Evolutionary conservation across 2,113 vertebrate species (phyloP).

Genomic region (Bufo gargarizans): DNA sequence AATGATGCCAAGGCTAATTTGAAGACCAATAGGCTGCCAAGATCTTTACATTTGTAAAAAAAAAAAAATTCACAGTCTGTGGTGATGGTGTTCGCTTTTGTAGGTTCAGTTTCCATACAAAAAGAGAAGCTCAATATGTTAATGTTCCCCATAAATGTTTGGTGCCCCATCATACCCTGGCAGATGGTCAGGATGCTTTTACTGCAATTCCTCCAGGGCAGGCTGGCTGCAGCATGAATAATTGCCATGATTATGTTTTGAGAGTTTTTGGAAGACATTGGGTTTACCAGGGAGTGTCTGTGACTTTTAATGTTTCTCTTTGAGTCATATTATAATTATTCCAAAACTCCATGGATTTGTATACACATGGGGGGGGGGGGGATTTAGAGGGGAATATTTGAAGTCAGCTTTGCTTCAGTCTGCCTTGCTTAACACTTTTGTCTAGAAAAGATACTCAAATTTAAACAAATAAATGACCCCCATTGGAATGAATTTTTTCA

Average conservation of each 20-base stretch:
- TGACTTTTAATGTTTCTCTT: neutral
- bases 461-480: too few species aligned
- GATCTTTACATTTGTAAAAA: neutral
- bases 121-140: neutral
- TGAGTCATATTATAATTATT: neutral
- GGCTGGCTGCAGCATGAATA: conserved; percentile 6
- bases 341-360: neutral
- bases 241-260: conserved; percentile 4
- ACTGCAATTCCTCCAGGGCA: conserved; percentile 7
- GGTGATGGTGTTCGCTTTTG: neutral
- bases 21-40: neutral
- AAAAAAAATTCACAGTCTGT: neutral
- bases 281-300: neutral
- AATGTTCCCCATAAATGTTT: neutral
- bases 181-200: conserved; percentile 4
- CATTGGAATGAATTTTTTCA: too few species aligned
- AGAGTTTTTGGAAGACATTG: neutral
- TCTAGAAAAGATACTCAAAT: too few species aligned
- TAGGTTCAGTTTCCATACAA: neutral
- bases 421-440: too few species aligned
- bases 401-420: neutral
- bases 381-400: too few species aligned
- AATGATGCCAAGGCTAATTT: neutral
- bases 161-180: neutral
- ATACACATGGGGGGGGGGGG: neutral